phyloP scores from a whole-genome alignment of 2,797 vertebrate species.

The Schizopygopsis pylzovi region DNA sequence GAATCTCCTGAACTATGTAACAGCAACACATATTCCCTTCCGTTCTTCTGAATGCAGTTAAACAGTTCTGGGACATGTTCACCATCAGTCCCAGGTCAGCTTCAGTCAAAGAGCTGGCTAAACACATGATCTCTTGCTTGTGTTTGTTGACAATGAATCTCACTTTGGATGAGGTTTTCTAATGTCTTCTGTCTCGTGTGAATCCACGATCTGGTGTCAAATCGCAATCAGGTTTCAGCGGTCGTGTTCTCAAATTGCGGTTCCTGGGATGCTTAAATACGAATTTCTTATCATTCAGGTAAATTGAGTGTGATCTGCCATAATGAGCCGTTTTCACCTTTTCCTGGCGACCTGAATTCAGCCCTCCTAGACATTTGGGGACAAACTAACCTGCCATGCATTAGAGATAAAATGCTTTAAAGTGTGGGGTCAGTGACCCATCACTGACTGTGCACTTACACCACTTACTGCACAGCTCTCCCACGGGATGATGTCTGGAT shows the following conservation, averaged over 20 bases:
- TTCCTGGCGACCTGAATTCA: constrained; percentile 31
- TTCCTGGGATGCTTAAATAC: not conserved
- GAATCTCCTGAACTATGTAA: not conserved
- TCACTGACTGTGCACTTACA: constrained; percentile 78
- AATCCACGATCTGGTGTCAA: constrained; percentile 34
- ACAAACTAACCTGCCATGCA: constrained; percentile 41
- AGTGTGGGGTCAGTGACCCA: constrained; percentile 78
- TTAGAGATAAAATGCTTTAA: constrained; percentile 58
- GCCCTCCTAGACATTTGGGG: constrained; percentile 8
- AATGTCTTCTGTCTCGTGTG: constrained; percentile 10
- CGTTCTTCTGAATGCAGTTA: constrained; percentile 6
- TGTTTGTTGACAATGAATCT: constrained; percentile 10
- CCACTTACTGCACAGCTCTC: constrained; percentile 79
- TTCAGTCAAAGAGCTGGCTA: constrained; percentile 2
- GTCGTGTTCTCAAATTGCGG: not conserved
- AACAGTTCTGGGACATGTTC: constrained; percentile 15
- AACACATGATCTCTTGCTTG: not conserved
- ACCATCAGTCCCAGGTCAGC: constrained; percentile 14
- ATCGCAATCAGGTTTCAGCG: constrained; percentile 27
- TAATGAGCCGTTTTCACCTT: not conserved
- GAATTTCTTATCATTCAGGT: constrained; percentile 1
- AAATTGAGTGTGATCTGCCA: not conserved
- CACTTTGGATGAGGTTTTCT: constrained; percentile 26
- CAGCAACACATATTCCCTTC: not conserved
- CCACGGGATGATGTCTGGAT: constrained; percentile 81